Percentiles rank a stretch among this genome's conserved stretches.
Conservation (phyloP, 2,113 vertebrate genomes). For the Brachypodius melanocephalos region DNA sequence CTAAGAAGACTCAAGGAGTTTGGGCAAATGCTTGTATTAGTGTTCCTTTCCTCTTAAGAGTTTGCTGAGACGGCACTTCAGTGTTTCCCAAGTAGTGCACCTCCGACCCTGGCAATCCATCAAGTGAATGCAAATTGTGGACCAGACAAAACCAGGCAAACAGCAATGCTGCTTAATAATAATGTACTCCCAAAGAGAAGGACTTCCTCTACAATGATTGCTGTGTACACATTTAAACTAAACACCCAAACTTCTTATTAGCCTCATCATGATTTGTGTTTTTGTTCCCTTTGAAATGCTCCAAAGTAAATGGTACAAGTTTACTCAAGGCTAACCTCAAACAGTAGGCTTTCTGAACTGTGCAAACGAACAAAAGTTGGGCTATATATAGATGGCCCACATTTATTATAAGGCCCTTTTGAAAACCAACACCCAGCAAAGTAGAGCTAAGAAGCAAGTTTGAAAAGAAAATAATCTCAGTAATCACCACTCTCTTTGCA, state of each 20-base stretch:
- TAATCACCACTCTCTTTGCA: not conserved
- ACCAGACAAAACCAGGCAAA: slow-evolving; percentile 84
- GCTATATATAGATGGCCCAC: slow-evolving; percentile 36
- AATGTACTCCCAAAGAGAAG: slow-evolving; percentile 72
- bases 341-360: slow-evolving; percentile 67
- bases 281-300: slow-evolving; percentile 74
- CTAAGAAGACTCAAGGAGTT: slow-evolving; percentile 74
- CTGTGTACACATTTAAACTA: slow-evolving; percentile 78
- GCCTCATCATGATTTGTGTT: slow-evolving; percentile 70
- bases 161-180: slow-evolving; percentile 76
- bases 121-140: slow-evolving; percentile 80
- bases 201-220: slow-evolving; percentile 72
- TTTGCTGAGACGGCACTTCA: slow-evolving; percentile 81
- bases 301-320: slow-evolving; percentile 73
- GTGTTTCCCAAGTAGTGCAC: slow-evolving; percentile 79
- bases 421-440: slow-evolving; percentile 64
- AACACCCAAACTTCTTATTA: slow-evolving; percentile 76
- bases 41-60: slow-evolving; percentile 76
- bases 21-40: slow-evolving; percentile 75
- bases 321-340: slow-evolving; percentile 76
- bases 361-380: slow-evolving; percentile 25
- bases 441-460: slow-evolving; percentile 5
- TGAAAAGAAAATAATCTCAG: slow-evolving; percentile 50
- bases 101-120: slow-evolving; percentile 83
- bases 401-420: slow-evolving; percentile 51